Evolutionary conservation across 2,888 invertebrate species (phyloP).

Genomic region (Tortricodes alternella): DNA sequence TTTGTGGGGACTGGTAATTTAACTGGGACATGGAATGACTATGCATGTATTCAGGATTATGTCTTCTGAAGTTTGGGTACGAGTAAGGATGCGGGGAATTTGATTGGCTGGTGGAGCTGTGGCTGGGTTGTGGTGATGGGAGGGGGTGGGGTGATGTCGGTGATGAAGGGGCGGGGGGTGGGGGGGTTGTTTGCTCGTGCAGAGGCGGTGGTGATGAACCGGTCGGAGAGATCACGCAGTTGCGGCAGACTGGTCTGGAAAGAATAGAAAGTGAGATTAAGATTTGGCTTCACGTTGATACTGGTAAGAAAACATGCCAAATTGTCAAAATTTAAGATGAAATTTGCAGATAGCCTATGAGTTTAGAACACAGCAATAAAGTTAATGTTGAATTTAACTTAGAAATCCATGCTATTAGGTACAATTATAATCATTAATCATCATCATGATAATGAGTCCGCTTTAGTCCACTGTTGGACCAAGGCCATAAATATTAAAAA

Average conservation of each 20-base stretch:
- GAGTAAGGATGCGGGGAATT: conserved; percentile 72
- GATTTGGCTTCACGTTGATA: no score
- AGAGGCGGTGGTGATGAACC: conserved; percentile 72
- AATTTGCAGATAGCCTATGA: no score
- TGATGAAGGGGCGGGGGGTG: conserved; percentile 61
- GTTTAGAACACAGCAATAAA: no score
- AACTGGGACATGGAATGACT: conserved; percentile 63
- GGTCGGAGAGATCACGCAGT: conserved; percentile 86
- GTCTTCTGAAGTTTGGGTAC: conserved; percentile 64
- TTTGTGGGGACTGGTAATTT: conserved; percentile 64
- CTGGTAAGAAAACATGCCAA: no score
- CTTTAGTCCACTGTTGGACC: no score
- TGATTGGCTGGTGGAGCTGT: conserved; percentile 68
- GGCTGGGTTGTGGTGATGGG: conserved; percentile 71
- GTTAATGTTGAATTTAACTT: no score
- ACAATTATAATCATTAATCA: no score
- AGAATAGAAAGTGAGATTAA: conserved; percentile 34
- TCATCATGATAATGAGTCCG: no score
- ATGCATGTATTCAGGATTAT: conserved; percentile 60
- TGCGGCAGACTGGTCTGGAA: conserved; percentile 91
- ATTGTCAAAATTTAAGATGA: no score
- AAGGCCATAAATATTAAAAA: no score
- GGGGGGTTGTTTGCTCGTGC: conserved; percentile 65
- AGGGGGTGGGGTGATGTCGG: conserved; percentile 56
- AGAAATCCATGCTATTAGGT: no score